Percentiles rank a stretch among this genome's conserved stretches.
Evolutionary conservation across 30 jellyfish, hydroid and myxozoan genomes (phyloP).

Genomic region (Cassiopea xamachana): DNA sequence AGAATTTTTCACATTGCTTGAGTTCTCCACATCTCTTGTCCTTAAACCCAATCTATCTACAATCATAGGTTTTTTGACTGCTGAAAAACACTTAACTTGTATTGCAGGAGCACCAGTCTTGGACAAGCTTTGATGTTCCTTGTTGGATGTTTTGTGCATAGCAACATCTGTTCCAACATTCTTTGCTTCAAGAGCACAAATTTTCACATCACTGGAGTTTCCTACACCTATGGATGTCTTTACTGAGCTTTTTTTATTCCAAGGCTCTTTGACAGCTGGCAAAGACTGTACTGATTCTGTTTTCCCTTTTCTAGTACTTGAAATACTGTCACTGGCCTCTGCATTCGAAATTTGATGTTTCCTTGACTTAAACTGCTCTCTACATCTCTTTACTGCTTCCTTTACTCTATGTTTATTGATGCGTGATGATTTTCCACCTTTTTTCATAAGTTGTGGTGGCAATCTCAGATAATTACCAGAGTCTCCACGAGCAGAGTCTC

Average conservation of each 20-base stretch:
- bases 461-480: not conserved
- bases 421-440: not conserved
- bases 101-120: too few relatives aligned
- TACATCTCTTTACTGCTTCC: not conserved
- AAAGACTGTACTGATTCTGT: not conserved
- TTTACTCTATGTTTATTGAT: not conserved
- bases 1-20: not conserved
- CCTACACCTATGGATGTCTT: too few relatives aligned
- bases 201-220: too few relatives aligned
- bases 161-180: too few relatives aligned
- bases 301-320: not conserved
- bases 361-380: not conserved
- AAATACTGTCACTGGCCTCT: not conserved
- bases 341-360: not conserved
- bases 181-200: too few relatives aligned
- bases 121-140: too few relatives aligned
- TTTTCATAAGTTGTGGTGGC: constrained; percentile 8
- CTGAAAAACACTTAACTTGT: too few relatives aligned
- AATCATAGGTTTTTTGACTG: too few relatives aligned
- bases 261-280: not conserved
- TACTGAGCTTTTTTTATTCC: too few relatives aligned
- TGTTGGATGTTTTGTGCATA: too few relatives aligned
- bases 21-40: not conserved
- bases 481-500: too few relatives aligned
- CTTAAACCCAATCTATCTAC: too few relatives aligned